Evolutionary conservation across 2,797 vertebrate genomes (phyloP), one percentile per base, ranked within the genome.

Genomic region (Peromyscus melanophrys): DNA sequence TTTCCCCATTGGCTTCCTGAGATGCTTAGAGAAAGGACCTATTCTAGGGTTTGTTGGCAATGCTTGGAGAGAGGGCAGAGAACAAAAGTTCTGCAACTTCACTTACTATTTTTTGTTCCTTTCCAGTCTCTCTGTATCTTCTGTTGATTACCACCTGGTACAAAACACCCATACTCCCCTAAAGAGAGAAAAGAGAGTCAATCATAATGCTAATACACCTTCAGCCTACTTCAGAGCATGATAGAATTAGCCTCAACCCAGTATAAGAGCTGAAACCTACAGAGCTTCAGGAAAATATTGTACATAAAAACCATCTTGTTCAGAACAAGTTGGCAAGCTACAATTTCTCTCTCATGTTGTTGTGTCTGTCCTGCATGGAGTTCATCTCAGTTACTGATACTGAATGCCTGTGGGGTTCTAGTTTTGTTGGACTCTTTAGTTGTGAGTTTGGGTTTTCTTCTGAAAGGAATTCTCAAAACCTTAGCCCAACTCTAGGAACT

Each of bases 361-460:
- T 46, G 27, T 4, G 1, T 43, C 3, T 84, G 11, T 34, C 29
- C 10, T 1, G 1, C 13, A 0, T 11, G 27, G 11, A 5, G 29
- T 34, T 67, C 19, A 29, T 43, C 1, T 9, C 27, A n/a, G 52
- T 52, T 57, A 59, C 0, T 29, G n/a, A 43, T 27, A 11, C 8
- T 23, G 27, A 9, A 4, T 40, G 16, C 6, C 23, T 2, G 12
- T 69, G 43, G 21, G 3, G 6, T 67, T 63, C 81, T 80, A 31
- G 61, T 5, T 1, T 17, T 65, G 1, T 81, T 34, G 23, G 11
- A 31, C 3, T 49, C 4, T n/a, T 75, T 55, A 43, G 23, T 65
- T 71, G 57, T 49, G 11, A 5, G 2, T 59, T 52, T n/a, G 34
- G 1, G 0, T 43, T 78, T 69, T 67, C 10, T 65, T 43, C 27